Conservation (phyloP, 1,140 invertebrate species). For the Musca vetustissima region DNA sequence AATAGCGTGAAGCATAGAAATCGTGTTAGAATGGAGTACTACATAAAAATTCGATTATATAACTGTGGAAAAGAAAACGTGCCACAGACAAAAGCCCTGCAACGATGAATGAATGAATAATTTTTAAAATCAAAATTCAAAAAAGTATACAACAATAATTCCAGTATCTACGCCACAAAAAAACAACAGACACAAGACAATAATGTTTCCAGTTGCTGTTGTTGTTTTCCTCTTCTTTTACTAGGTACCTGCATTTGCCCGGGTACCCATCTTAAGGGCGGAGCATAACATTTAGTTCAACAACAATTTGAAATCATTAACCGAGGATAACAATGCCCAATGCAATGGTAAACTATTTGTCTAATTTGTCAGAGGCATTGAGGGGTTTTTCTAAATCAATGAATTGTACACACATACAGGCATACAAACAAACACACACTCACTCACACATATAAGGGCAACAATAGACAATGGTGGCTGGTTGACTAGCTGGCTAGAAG, state of each 20-base stretch:
- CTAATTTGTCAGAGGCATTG: not conserved
- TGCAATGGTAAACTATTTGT: not conserved
- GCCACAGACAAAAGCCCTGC: too few species aligned
- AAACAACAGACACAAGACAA: too few species aligned
- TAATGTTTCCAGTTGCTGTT: too few species aligned
- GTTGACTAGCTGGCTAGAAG: slow-evolving; percentile 28
- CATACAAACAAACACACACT: too few species aligned
- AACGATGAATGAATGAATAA: slow-evolving; percentile 5
- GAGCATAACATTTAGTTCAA: slow-evolving; percentile 43
- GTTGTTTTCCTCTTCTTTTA: not conserved
- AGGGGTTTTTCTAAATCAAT: not conserved
- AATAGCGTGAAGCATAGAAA: too few species aligned
- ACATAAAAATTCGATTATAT: too few species aligned
- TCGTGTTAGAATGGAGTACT: too few species aligned
- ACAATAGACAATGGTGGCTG: too few species aligned
- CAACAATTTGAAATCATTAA: slow-evolving; percentile 46
- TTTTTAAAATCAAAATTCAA: not conserved
- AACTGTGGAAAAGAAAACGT: too few species aligned
- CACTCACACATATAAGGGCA: too few species aligned
- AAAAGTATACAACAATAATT: not conserved
- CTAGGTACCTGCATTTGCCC: slow-evolving; percentile 38
- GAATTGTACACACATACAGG: not conserved
- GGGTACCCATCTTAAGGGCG: slow-evolving; percentile 42
- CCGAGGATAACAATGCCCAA: not conserved
- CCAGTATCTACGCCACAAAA: too few species aligned